Percentiles rank a stretch among this genome's conserved stretches.
Conservation (phyloP, 2,888 invertebrate genomes). For the Lithophane leautieri region DNA sequence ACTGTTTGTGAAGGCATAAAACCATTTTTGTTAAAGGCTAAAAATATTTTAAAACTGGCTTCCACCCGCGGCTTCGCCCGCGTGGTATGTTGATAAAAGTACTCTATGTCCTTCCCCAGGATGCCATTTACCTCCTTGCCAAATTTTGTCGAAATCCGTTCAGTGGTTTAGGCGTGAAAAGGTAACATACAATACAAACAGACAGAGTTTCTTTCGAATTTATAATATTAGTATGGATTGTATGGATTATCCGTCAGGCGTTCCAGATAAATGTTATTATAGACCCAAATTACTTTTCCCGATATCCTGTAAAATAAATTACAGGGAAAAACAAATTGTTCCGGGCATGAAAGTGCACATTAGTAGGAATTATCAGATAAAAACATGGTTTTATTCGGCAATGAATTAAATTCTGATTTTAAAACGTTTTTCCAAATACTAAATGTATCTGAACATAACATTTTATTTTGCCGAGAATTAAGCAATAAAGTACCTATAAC, state of each 20-base stretch:
- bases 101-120: too few species aligned
- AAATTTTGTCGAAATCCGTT: too few species aligned
- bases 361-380: background rate
- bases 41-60: background rate
- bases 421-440: background rate
- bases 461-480: background rate
- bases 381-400: background rate
- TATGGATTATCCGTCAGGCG: background rate
- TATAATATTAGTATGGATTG: too few species aligned
- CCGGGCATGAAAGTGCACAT: background rate
- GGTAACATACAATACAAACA: too few species aligned
- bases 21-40: background rate
- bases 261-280: background rate
- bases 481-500: background rate
- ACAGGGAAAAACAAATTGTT: background rate
- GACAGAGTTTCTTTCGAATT: too few species aligned
- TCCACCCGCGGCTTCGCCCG: too few species aligned
- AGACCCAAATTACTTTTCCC: background rate
- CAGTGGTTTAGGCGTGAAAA: too few species aligned
- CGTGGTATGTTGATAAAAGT: too few species aligned
- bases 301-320: background rate
- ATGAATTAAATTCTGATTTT: background rate
- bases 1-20: background rate
- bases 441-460: background rate
- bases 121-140: too few species aligned